Evolutionary conservation across 2,888 invertebrate genomes (phyloP), one percentile per base, ranked within the genome.

Genomic region (Eugnorisma glareosa): DNA sequence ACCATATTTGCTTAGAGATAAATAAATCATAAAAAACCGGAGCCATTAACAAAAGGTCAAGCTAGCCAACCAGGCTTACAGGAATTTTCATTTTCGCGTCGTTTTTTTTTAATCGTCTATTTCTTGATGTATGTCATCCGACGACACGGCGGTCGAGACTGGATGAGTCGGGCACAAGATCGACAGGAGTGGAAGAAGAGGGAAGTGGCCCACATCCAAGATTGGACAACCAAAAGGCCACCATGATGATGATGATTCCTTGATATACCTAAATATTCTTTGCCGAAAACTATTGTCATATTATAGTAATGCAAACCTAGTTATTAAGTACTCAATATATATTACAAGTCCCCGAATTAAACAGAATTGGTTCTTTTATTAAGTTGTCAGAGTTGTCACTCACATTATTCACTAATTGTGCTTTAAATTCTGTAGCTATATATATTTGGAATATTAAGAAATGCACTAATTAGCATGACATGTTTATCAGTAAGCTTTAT

Each of bases 401-500:
- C 64, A 70, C 43, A 43, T 57, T 70, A 51, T 48, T 57, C 71
- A 61, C 71, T 84, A 66, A 85, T 73, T 73, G 37, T 68, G 64
- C 61, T 69, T 70, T 18, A 69, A 69, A 75, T 75, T 73, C n/a
- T 67, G 67, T 76, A 51, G 54, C 35, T 66, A 67, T 57, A 72
- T 43, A 67, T 82, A 54, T 70, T 82, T 71, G n/a, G 54, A 78
- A 77, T 86, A 67, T 86, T 82, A 73, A 73, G 72, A 77, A 75
- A 61, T 67, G 57, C 67, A 72, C 83, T 86, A 86, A 84, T 84
- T 84, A 84, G 67, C 40, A 73, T 82, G 83, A 86, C 86, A 86
- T 64, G 70, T 82, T 84, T 84, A 84, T 84, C 86, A 78, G 83
- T 83, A 73, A 78, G 78, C 70, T 82, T 86, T 86, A 86, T 86